Percentiles rank a stretch among this genome's conserved stretches.
Conservation (phyloP, 35 echinoderm and acorn worm genomes). For the Heliocidaris erythrogramma region DNA sequence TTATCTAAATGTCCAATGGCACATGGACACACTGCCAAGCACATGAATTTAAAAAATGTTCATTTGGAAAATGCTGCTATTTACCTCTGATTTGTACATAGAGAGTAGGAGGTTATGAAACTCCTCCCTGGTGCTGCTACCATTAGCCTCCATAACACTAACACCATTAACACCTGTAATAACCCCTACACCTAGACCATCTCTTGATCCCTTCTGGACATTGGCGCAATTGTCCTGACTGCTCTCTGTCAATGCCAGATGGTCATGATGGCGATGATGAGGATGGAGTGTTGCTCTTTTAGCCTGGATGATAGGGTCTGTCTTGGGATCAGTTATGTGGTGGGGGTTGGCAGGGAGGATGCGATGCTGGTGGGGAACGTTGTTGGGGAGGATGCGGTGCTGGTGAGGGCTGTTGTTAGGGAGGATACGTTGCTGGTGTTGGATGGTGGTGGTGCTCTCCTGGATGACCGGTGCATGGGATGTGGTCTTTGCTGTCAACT, state of each 20-base stretch:
- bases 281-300: not conserved
- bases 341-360: not conserved
- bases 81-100: slow-evolving; percentile 53
- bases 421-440: not conserved
- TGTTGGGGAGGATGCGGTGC: not conserved
- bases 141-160: not conserved
- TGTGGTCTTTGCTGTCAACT: slow-evolving; percentile 24
- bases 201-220: slow-evolving; percentile 16
- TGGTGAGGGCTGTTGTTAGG: not conserved
- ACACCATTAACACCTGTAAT: not conserved
- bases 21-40: not conserved
- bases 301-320: not conserved
- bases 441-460: slow-evolving; percentile 7
- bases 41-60: not conserved
- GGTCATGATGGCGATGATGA: slow-evolving; percentile 18
- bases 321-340: not conserved
- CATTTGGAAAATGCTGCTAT: not conserved
- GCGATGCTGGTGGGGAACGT: not conserved
- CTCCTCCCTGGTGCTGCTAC: not conserved
- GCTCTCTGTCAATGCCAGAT: slow-evolving; percentile 5
- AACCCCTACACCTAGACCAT: not conserved
- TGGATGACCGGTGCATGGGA: not conserved
- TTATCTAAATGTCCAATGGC: too few relatives aligned
- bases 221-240: not conserved
- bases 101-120: slow-evolving; percentile 60